A percentile compares a stretch with the other conserved stretches of the same genome.
phyloP scores from a whole-genome alignment of 2,888 invertebrate genomes.

The Lysandra bellargus region DNA sequence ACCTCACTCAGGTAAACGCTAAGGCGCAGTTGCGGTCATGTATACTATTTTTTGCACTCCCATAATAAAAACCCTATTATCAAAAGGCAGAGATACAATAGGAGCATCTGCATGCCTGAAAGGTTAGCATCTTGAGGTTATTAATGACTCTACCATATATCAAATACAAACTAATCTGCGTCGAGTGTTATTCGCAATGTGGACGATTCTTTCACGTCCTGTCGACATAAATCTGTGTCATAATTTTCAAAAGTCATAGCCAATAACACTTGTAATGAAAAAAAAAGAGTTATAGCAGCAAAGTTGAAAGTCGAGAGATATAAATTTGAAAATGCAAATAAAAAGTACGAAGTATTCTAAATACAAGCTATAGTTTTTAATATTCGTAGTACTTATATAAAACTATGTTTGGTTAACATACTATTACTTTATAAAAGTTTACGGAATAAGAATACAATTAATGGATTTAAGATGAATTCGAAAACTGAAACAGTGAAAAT shows the following conservation, averaged over 20 bases:
- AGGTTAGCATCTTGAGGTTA: conserved; percentile 42
- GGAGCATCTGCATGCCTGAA: conserved; percentile 45
- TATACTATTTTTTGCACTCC: conserved; percentile 54
- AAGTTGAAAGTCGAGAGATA: background rate
- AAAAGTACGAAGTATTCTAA: no score
- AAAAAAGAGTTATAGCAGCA: background rate
- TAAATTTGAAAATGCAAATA: background rate
- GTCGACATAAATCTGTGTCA: conserved; percentile 15
- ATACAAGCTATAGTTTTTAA: no score
- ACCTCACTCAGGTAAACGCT: conserved; percentile 46
- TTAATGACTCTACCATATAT: conserved; percentile 46
- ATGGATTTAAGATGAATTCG: no score
- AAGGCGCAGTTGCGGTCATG: conserved; percentile 43
- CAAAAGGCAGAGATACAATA: conserved; percentile 50
- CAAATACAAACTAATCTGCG: conserved; percentile 53
- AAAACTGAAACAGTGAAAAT: no score
- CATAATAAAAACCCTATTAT: conserved; percentile 54
- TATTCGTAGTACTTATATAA: no score
- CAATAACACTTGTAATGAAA: background rate
- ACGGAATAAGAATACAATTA: no score
- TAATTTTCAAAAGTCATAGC: background rate
- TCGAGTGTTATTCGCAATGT: conserved; percentile 35
- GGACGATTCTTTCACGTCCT: conserved; percentile 7
- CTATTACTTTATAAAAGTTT: no score
- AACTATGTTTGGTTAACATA: no score